phyloP scores from a whole-genome alignment of 2,797 vertebrate species.

The Clarias pachynema region DNA sequence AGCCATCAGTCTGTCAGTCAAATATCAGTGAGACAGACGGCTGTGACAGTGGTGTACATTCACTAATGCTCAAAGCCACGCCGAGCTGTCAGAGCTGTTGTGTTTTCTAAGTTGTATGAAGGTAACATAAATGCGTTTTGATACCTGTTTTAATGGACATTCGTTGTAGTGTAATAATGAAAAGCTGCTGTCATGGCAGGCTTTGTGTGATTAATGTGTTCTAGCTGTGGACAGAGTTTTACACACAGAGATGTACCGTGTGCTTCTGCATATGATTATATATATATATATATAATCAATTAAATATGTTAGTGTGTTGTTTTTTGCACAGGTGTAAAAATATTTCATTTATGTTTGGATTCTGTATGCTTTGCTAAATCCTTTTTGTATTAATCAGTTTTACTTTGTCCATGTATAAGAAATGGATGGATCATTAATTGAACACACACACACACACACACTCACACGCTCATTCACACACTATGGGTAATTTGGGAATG shows the following conservation, averaged over 20 bases:
- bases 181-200: neutral
- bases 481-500: no score
- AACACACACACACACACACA: no score
- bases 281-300: neutral
- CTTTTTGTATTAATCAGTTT: neutral
- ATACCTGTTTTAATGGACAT: slow-evolving; percentile 4
- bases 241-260: neutral
- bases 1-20: neutral
- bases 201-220: neutral
- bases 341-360: neutral
- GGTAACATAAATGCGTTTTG: neutral
- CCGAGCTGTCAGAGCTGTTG: slow-evolving; percentile 12
- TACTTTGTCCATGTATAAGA: neutral
- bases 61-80: neutral
- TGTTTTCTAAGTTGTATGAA: neutral
- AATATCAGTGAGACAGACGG: neutral
- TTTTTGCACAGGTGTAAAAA: neutral
- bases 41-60: neutral
- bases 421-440: neutral
- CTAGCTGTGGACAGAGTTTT: neutral
- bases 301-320: neutral
- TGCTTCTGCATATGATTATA: neutral
- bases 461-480: no score
- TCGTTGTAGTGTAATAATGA: slow-evolving; percentile 6
- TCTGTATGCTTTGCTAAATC: neutral